Evolutionary conservation across 2,113 vertebrate genomes (phyloP), one percentile per base, ranked within the genome.

Genomic region (Lota lota): DNA sequence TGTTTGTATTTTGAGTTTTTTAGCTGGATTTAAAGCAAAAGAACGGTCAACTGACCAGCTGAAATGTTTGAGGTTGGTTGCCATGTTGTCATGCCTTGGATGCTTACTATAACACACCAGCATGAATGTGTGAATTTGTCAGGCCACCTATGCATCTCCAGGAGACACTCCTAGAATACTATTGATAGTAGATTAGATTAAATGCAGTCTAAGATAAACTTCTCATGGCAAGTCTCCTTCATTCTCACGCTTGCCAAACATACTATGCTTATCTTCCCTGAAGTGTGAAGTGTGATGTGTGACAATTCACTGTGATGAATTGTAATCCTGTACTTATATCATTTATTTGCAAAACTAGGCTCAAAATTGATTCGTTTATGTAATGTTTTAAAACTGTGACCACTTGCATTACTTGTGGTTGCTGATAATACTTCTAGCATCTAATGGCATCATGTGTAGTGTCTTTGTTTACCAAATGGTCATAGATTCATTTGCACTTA

Each of bases 111-210:
- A 61, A 21, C 21, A 51, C 79, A 69, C 16, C 1, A 47, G 40
- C 10, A 2, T 68, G 22, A 51, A 8, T 58, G 62, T 71, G 68
- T 58, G 24, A 54, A 68, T 68, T 58, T 69, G 24, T 47, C 56
- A 40, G 54, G 22, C 59, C 70, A 72, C 66, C 63, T 66, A 77
- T 77, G 69, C 71, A 65, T 72, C 40, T 64, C 72, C 24, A 62
- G 69, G 70, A 62, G 21, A 51, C 63, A 66, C 73, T 24, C 21
- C 74, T 72, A 63, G 68, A 61, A 67, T 54, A 50, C 69, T 67
- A 5, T 64, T 70, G 47, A 59, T 11, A 69, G 2, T n/a, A 59
- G 63, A 78, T 72, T 64, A 63, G 15, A 24, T 51, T 2, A n/a
- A 21, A 22, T n/a, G 63, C 65, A 74, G 63, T 74, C 53, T 53